Evolutionary conservation across 2,888 invertebrate species (phyloP).

Genomic region (Acrocera orbiculus): DNA sequence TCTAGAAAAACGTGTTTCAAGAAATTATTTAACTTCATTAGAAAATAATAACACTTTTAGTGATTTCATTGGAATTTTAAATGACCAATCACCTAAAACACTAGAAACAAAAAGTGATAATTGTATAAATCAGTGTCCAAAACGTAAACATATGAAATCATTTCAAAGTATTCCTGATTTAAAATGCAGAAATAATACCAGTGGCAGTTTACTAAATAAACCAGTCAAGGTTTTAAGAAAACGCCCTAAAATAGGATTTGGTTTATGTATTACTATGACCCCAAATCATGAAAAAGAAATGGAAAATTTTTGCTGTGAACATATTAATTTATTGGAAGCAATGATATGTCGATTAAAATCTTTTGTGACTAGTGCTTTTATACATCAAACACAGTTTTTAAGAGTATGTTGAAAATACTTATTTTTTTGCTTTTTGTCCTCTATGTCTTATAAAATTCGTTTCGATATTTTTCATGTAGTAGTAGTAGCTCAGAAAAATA

Average conservation of each 20-base stretch:
- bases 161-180: conserved; percentile 30
- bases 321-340: conserved; percentile 55
- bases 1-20: conserved; percentile 39
- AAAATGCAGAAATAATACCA: conserved; percentile 4
- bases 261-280: conserved; percentile 42
- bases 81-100: no score
- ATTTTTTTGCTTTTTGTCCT: no score
- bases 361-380: conserved; percentile 47
- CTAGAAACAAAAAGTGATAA: conserved; percentile 20
- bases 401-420: no score
- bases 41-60: conserved; percentile 28
- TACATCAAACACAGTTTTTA: conserved; percentile 31
- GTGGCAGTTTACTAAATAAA: conserved; percentile 6
- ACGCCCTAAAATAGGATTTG: conserved; percentile 45
- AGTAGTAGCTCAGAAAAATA: neutral
- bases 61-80: conserved; percentile 28
- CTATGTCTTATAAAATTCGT: no score
- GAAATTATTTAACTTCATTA: conserved; percentile 35
- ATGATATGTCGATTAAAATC: conserved; percentile 52
- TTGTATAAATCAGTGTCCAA: conserved; percentile 18
- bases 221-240: conserved; percentile 11
- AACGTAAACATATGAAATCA: conserved; percentile 23
- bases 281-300: conserved; percentile 42
- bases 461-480: no score
- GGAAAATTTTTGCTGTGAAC: conserved; percentile 61